Conservation (phyloP, 2,113 vertebrate genomes). For the Pleuronectes platessa region DNA sequence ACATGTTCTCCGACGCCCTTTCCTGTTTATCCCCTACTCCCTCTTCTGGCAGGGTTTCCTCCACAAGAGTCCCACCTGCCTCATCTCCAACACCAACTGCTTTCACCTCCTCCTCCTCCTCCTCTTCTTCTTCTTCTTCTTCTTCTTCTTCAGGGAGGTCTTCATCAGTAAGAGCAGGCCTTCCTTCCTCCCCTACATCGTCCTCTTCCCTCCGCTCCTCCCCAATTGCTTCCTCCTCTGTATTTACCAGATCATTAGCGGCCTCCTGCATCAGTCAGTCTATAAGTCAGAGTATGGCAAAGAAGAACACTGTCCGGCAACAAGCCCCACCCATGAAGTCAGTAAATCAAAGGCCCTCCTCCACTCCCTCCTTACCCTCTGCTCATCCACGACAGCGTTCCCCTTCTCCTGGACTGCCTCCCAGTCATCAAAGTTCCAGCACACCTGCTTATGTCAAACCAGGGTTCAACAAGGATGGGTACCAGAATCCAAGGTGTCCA, state of each 20-base stretch:
- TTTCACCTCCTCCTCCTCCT: conserved; percentile 60
- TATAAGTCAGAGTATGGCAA: conserved; percentile 86
- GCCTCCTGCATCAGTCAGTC: conserved; percentile 89
- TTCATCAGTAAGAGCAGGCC: conserved; percentile 23
- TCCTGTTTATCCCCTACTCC: conserved; percentile 47
- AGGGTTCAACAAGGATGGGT: conserved; percentile 31
- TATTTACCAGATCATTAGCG: conserved; percentile 84
- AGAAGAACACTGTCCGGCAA: conserved; percentile 55
- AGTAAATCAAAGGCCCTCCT: conserved; percentile 25
- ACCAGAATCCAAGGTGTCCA: conserved; percentile 39
- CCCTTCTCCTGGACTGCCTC: conserved; percentile 65
- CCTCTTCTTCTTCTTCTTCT: conserved; percentile 64
- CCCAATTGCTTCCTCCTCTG: conserved; percentile 68
- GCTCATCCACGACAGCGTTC: conserved; percentile 45
- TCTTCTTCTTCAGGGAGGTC: conserved; percentile 62
- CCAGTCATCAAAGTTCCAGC: conserved; percentile 2
- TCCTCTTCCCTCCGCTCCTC: conserved; percentile 56
- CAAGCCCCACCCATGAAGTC: conserved; percentile 14
- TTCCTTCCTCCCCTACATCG: conserved; percentile 20
- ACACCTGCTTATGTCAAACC: conserved; percentile 8
- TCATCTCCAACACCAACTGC: conserved; percentile 73
- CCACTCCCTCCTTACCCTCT: neutral
- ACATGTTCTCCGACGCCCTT: neutral
- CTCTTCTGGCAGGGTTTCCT: conserved; percentile 12
- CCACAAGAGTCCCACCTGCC: conserved; percentile 36